Base-by-base conservation (phyloP, 2,888 invertebrate species). In the Tachina lurida region DNA sequence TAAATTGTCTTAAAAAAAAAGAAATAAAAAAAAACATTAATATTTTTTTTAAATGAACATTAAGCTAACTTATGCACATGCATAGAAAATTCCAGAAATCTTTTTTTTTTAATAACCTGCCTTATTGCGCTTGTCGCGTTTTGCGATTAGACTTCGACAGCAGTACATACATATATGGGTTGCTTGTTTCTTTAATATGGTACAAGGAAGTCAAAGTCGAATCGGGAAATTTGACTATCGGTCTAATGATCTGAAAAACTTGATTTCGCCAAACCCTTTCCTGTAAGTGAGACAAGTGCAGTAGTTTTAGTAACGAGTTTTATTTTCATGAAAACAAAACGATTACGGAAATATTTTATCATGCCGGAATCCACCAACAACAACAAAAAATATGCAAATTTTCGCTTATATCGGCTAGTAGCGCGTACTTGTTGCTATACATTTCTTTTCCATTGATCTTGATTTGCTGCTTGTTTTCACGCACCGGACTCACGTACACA, bases 381-480 rank as follows among this genome's bases (percentile, higher is more conserved):
- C 5, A 70, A 47, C 17, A 79, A 80, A 67, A 31, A 31, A 31
- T 31, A 83, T 76, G 76, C 67, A 68, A 83, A 75, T 82, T 78
- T 41, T n/a, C 31, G 15, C 15, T 62, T 68, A 63, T 45, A 10
- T 71, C 43, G 77, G 10, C 49, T 62, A 52, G 47, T 62, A 65
- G 22, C 12, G 17, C 76, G 52, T 60, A 67, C 17, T 71, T 47
- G 45, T 65, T 56, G 45, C 39, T 39, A 22, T 31, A 56, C 39
- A 54, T 79, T 79, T 79, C 17, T 52, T 70, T 73, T 56, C 19
- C 82, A 75, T 19, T 79, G 83, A 79, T 83, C 71, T 75, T 70
- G 62, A 43, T 62, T 68, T 76, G 68, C 77, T 82, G 85, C 76
- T 54, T 65, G 76, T 76, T 19, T 74, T 39, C 82, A 85, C 85